Base-by-base conservation (phyloP, 2,888 invertebrate genomes). In the Pardosa pseudoannulata region DNA sequence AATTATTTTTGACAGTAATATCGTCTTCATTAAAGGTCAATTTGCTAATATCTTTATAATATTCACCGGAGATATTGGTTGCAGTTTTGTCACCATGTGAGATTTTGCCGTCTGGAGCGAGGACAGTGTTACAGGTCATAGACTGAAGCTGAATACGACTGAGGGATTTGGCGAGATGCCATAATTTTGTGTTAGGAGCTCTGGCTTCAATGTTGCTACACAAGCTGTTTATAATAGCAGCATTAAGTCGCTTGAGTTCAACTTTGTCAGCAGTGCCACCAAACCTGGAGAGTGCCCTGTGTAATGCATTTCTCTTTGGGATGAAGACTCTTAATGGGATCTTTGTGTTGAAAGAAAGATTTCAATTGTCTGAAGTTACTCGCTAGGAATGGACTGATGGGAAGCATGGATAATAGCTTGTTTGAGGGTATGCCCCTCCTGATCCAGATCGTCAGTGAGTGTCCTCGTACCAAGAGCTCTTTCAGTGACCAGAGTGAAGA, bases 341-440 rank as follows among this genome's bases (percentile, higher is more conserved):
- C 32, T 28, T 29, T 71, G 28, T 62, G 32, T 19, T 11, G 29
- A 29, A 39, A 83, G 31, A 75, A 75, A 28, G 75, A 39, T 39
- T 72, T 83, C 19, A 71, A 32, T n/a, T 67, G 46, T 67, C 67
- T 81, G 23, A 50, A 32, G 41, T 68, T 71, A 28, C 74, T 31
- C 28, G 19, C 41, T 76, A 31, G 83, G 68, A 9, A 76, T 76
- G 16, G 46, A 67, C 39, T 83, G 31, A 19, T 32, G 27, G 76
- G 67, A 67, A 41, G 68, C 68, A 70, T 56, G 36, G 7, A 68
- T 9, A 0, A 68, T 56, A 9, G 31, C 27, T 23, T 67, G n/a
- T 0, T 68, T 75, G 67, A 28, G 68, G 23, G 9, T 36, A 0
- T 16, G 19, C 46, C 67, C 23, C 31, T 75, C 31, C n/a, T 81